These are phyloP conservation scores for Acanthopleura granulata DNA, from an alignment of 2,888 invertebrate species.

Conservation along the genomic window DNA sequence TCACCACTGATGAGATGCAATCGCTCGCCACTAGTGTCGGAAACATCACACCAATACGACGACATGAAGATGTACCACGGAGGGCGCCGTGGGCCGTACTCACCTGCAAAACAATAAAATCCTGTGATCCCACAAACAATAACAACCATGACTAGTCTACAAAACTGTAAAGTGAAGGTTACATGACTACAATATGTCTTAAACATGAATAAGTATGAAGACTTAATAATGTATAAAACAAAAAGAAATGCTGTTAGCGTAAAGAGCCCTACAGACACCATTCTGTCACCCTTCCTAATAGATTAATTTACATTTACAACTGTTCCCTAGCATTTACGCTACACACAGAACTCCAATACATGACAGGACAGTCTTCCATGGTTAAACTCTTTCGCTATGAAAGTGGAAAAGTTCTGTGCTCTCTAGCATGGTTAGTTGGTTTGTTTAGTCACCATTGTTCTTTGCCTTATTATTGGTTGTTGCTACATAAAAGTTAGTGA, in stretches of 20 bases:
- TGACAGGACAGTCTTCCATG: too few species aligned
- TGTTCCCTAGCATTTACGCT: too few species aligned
- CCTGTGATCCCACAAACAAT: not conserved
- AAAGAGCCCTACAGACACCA: too few species aligned
- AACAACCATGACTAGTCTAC: not conserved
- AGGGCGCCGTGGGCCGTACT: slow-evolving; percentile 82
- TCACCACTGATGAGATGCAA: slow-evolving; percentile 41
- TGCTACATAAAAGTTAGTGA: too few species aligned
- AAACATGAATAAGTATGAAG: not conserved
- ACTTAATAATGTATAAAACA: not conserved
- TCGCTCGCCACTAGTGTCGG: not conserved
- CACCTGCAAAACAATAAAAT: slow-evolving; percentile 73
- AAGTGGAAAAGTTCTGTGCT: too few species aligned
- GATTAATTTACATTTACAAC: not conserved
- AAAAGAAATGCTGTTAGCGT: slow-evolving; percentile 3
- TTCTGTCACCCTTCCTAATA: too few species aligned
- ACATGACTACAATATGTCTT: not conserved
- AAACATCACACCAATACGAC: slow-evolving; percentile 76
- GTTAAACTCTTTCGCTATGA: too few species aligned
- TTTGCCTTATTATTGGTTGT: too few species aligned
- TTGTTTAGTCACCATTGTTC: too few species aligned
- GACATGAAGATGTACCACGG: slow-evolving; percentile 82
- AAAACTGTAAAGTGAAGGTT: not conserved
- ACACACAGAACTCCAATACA: too few species aligned
- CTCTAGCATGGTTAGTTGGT: too few species aligned